Evolutionary conservation across 2,888 invertebrate species (phyloP), one percentile per base, ranked within the genome.

Genomic region (Himalopsyche kuldschensis): DNA sequence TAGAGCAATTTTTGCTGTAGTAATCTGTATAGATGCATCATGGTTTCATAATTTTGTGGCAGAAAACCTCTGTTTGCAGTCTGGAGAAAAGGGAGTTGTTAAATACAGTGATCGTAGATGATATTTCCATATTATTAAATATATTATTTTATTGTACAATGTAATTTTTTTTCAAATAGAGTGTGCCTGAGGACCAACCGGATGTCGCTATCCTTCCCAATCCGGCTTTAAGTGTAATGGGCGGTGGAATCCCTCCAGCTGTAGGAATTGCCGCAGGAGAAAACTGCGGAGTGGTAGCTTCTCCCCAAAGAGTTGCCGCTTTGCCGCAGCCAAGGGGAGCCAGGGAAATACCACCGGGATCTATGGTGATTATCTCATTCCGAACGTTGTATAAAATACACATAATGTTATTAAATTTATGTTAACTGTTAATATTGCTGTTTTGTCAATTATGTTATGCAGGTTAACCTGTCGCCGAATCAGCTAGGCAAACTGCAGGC

Each of bases 401-500:
- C 6, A 24, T 30, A 76, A 41, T 17, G 20, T 63, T 63, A 10
- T 4, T 2, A 6, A 55, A 6, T 55, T 55, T n/a, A 6, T 8
- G 10, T 6, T 20, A n/a, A 17, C 4, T 75, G 11, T 30, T 30
- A 17, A 4, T 17, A 30, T 75, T n/a, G 30, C 24, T 20, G 2
- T n/a, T 32, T 35, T 79, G 79, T 35, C 17, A 80, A 2, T 81
- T 4, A n/a, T n/a, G n/a, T 4, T 69, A 76, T 83, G 24, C 88
- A 89, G 89, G 89, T 89, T 88, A 87, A 88, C 32, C 87, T 91
- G 69, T 90, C 92, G 3, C 94, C 96, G 48, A 98, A 98, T 85
- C 98, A 99, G 90, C 91, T 96, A 85, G 94, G 95, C 86, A 99
- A 99, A 90, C 90, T 99, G 82, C 96, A 96, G 87, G 95, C 96